Percentiles rank a stretch among this genome's conserved stretches.
Evolutionary conservation across 2,113 vertebrate species (phyloP).

Genomic region (Mesoclemmys tuberculata): DNA sequence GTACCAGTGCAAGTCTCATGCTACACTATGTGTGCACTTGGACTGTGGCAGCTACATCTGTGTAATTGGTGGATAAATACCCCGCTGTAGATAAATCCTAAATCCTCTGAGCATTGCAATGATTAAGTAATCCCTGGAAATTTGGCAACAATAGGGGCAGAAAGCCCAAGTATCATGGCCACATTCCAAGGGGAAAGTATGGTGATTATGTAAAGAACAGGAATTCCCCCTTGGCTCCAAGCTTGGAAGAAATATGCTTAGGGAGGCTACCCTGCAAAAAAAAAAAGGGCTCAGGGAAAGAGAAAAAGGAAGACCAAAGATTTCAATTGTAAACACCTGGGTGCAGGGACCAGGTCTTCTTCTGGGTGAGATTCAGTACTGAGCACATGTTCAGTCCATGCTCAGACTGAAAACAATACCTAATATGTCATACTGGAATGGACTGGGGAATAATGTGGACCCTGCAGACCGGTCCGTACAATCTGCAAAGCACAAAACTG

Average conservation of each 20-base stretch:
- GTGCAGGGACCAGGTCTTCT: not conserved
- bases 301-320: not conserved
- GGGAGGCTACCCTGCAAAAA: not conserved
- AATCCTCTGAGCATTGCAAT: not conserved
- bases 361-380: not conserved
- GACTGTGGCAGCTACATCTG: not conserved
- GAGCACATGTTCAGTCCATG: not conserved
- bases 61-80: not conserved
- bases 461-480: not conserved
- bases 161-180: not conserved
- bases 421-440: not conserved
- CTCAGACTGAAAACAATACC: not conserved
- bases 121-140: not conserved
- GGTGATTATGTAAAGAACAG: not conserved
- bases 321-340: rapidly evolving
- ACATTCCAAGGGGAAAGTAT: not conserved
- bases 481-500: not conserved
- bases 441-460: not conserved
- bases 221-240: not conserved
- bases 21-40: not conserved
- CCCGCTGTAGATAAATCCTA: not conserved
- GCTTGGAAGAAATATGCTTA: not conserved
- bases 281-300: not conserved
- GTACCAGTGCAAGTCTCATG: not conserved
- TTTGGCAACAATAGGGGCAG: not conserved